Evolutionary conservation across 1,140 invertebrate species (phyloP), one percentile per base, ranked within the genome.

Genomic region (Colletes gigas): DNA sequence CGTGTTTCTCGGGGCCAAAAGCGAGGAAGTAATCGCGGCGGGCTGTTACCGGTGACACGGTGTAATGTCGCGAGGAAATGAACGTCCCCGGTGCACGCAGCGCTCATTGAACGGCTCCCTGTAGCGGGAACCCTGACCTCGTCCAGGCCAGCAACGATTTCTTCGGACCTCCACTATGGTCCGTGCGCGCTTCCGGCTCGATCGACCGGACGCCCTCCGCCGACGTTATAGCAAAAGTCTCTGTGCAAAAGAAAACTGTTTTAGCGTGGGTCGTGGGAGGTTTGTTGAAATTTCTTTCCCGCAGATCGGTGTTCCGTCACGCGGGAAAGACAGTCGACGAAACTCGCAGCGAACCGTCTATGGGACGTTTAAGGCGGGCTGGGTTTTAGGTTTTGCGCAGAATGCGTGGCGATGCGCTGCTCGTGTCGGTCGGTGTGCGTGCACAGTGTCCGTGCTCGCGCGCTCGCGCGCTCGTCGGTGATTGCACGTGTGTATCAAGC

Each of bases 121-220:
- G 65, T n/a, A 75, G 67, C 81, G 82, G 74, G 71, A 82, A 84
- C 84, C 84, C 78, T 85, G 84, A 85, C 84, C 83, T 85, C 83
- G 78, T 67, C 71, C 47, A 80, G 55, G 81, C 59, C 55, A 15
- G 8, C 63, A 17, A 47, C 39, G 62, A 83, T 83, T 84, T 83
- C 83, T 83, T 83, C 76, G 75, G 65, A 21, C n/a, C 68, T n/a
- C n/a, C n/a, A n/a, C n/a, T 55, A 59, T 39, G 44, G 14, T 55
- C 17, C n/a, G 9, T 39, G 8, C 47, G 15, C 9, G 12, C 59
- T 55, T 68, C 19, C 44, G 47, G 10, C 15, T 17, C 54, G 19
- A 63, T 63, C 76, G 15, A 44, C 10, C 30, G 59, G 47, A 41
- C 41, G 19, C 44, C 19, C 30, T 30, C 30, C 30, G 2, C 30